Evolutionary conservation across 2,797 vertebrate genomes (phyloP).

Genomic region (Meriones psammophilus): DNA sequence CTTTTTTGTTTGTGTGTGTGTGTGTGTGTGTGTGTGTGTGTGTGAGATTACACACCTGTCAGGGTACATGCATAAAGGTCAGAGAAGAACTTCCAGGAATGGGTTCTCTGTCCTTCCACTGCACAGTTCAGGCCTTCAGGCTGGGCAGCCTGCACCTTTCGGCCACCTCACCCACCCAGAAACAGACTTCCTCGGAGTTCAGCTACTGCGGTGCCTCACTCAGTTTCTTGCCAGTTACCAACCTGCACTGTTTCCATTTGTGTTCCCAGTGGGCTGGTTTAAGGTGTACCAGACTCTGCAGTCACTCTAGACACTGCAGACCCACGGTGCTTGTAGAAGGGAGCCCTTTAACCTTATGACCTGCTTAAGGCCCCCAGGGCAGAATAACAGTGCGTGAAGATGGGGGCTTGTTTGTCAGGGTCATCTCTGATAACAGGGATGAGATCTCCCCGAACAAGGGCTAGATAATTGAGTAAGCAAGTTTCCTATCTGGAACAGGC

Average conservation of each 20-base stretch:
- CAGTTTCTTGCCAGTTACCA: constrained; percentile 61
- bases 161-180: background rate
- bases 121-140: background rate
- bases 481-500: constrained; percentile 71
- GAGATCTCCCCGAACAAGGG: constrained; percentile 62
- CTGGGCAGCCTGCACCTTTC: background rate
- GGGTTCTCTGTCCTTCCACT: background rate
- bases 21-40: background rate
- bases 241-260: background rate
- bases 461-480: constrained; percentile 66
- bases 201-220: constrained; percentile 38
- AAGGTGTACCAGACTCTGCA: background rate
- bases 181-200: constrained; percentile 56
- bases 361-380: constrained; percentile 76
- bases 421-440: constrained; percentile 67
- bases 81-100: background rate
- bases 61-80: background rate
- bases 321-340: constrained; percentile 38
- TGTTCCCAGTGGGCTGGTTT: background rate
- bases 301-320: constrained; percentile 54
- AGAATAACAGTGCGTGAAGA: constrained; percentile 62
- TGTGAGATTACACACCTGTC: too few species aligned
- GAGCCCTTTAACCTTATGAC: constrained; percentile 78
- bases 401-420: constrained; percentile 61
- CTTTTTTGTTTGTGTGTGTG: background rate